A percentile compares a stretch with the other conserved stretches of the same genome.
Conservation (phyloP, 2,797 vertebrate species). For the Oreochromis mossambicus region DNA sequence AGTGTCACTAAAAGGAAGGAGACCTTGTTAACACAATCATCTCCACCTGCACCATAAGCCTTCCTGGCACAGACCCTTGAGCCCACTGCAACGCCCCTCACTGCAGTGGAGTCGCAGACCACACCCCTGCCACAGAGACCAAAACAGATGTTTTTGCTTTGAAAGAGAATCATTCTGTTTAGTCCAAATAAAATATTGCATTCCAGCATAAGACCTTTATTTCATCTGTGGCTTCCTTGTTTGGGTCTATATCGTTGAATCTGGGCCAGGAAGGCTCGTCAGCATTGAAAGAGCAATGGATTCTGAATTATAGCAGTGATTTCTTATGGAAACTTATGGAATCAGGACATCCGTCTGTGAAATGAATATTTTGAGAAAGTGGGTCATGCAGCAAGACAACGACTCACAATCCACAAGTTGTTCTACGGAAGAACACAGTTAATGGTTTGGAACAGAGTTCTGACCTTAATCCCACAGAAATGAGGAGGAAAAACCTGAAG, state of each 20-base stretch:
- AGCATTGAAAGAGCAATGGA: not conserved
- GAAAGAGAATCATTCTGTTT: not conserved
- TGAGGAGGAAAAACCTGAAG: not conserved
- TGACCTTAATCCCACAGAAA: not conserved
- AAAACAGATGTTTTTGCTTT: not conserved
- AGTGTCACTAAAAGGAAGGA: not conserved
- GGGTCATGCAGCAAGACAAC: not conserved
- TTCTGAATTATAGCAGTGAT: not conserved
- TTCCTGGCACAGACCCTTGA: not conserved
- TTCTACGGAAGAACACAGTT: not conserved
- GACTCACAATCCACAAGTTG: not conserved
- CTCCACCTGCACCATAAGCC: not conserved
- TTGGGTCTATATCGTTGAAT: not conserved
- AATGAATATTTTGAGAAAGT: not conserved
- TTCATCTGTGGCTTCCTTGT: not conserved
- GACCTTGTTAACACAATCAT: not conserved
- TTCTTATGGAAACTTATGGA: not conserved
- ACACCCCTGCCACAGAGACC: too few relatives aligned
- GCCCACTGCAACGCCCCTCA: not conserved
- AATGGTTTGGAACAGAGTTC: not conserved
- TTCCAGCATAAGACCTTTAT: not conserved
- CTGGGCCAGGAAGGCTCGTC: not conserved
- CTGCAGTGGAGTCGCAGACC: too few relatives aligned
- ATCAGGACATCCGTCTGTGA: not conserved
- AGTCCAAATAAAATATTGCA: not conserved